These are phyloP conservation scores for Heliconius melpomene DNA, from an alignment of 1,140 invertebrate genomes.

Conservation along the genomic window DNA sequence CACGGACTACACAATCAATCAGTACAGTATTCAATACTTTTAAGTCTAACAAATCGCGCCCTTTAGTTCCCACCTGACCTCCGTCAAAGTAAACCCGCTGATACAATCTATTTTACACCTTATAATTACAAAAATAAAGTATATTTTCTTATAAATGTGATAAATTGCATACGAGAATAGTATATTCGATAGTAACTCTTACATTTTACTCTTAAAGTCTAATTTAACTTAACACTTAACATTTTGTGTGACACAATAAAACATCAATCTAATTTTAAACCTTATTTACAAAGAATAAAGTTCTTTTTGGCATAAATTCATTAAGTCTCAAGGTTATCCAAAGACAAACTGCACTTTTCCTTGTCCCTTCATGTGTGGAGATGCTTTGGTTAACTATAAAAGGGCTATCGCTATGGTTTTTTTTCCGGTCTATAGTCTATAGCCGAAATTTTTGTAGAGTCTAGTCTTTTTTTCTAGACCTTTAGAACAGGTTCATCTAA, in stretches of 20 bases:
- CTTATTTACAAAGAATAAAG: constrained; percentile 10
- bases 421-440: background rate
- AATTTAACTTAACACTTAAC: background rate
- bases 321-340: constrained; percentile 45
- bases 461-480: constrained; percentile 12
- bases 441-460: constrained; percentile 12
- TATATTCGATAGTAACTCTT: background rate
- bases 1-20: constrained; percentile 4
- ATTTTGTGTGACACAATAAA: constrained; percentile 9
- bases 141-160: background rate
- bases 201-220: background rate
- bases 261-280: background rate
- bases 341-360: constrained; percentile 46
- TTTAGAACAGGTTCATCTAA: constrained; percentile 1
- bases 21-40: constrained; percentile 15
- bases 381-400: constrained; percentile 17
- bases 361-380: constrained; percentile 34
- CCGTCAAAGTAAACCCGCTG: constrained; percentile 17
- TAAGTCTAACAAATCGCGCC: constrained; percentile 29
- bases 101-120: background rate
- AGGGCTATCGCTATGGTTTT: background rate
- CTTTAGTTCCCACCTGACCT: constrained; percentile 35
- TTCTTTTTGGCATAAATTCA: background rate
- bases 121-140: background rate
- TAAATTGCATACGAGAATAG: background rate